phyloP scores from a whole-genome alignment of 2,113 vertebrate species.

The Donacobius atricapilla region DNA sequence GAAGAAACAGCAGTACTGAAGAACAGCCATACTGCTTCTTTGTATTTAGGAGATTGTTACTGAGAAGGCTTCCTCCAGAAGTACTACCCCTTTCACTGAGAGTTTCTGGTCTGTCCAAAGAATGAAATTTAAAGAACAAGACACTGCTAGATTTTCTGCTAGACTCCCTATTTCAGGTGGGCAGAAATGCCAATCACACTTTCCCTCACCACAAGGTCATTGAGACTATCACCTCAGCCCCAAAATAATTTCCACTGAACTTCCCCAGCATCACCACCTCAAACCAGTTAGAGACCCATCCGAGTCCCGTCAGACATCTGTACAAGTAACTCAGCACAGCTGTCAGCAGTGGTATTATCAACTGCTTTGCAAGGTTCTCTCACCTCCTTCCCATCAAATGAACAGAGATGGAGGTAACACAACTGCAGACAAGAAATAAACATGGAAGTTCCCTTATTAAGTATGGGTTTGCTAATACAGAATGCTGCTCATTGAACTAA shows the following conservation, averaged over 20 bases:
- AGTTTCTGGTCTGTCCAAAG: not conserved
- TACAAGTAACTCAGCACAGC: not conserved
- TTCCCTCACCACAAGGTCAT: not conserved
- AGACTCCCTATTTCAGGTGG: not conserved
- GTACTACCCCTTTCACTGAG: not conserved
- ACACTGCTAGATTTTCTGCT: not conserved
- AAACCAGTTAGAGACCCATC: not conserved
- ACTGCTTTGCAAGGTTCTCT: not conserved
- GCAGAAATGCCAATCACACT: not conserved
- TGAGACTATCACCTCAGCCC: not conserved
- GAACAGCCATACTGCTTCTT: not conserved
- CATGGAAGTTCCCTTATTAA: not conserved
- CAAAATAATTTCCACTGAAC: not conserved
- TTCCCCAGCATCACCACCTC: not conserved
- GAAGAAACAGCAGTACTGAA: not conserved
- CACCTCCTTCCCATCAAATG: not conserved
- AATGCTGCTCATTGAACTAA: not conserved
- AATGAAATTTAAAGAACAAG: not conserved
- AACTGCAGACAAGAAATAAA: not conserved
- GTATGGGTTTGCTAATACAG: not conserved
- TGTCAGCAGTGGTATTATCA: not conserved
- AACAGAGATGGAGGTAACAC: not conserved
- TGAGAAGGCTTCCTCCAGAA: not conserved
- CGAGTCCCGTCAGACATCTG: not conserved
- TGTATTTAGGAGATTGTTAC: not conserved